Conservation (phyloP, 2,113 vertebrate genomes). For the Tringa solitaria region DNA sequence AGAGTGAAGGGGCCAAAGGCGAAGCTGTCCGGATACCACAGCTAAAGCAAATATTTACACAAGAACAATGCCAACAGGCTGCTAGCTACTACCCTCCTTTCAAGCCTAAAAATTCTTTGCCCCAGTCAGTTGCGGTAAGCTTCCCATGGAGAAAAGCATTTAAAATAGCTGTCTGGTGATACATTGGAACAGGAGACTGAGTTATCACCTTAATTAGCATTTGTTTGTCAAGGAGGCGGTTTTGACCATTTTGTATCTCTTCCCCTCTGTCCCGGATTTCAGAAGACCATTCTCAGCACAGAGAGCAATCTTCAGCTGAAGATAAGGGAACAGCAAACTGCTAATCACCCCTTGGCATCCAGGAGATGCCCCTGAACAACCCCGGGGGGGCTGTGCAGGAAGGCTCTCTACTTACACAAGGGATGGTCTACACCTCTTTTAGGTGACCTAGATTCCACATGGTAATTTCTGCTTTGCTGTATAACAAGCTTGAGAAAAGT, state of each 20-base stretch:
- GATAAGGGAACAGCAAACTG: background rate
- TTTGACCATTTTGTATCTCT: background rate
- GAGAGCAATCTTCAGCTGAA: background rate
- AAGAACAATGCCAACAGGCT: background rate
- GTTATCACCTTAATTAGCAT: background rate
- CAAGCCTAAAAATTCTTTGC: background rate
- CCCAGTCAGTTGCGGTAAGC: fast-evolving
- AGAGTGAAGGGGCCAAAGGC: background rate
- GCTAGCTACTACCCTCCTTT: background rate
- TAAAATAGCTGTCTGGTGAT: background rate
- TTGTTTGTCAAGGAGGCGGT: background rate
- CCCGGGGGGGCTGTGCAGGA: background rate
- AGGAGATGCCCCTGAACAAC: background rate
- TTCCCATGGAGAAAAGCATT: background rate
- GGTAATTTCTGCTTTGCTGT: background rate
- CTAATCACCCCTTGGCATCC: background rate
- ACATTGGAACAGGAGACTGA: background rate
- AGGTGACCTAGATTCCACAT: background rate
- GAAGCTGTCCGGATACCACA: fast-evolving
- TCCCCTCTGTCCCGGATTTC: background rate
- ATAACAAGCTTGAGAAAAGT: background rate
- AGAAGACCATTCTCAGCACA: background rate
- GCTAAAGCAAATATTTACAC: conserved; percentile 3
- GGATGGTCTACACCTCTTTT: background rate
- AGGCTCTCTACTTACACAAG: background rate